phyloP scores from a whole-genome alignment of 2,888 invertebrate genomes.

The Synanthedon tipuliformis region DNA sequence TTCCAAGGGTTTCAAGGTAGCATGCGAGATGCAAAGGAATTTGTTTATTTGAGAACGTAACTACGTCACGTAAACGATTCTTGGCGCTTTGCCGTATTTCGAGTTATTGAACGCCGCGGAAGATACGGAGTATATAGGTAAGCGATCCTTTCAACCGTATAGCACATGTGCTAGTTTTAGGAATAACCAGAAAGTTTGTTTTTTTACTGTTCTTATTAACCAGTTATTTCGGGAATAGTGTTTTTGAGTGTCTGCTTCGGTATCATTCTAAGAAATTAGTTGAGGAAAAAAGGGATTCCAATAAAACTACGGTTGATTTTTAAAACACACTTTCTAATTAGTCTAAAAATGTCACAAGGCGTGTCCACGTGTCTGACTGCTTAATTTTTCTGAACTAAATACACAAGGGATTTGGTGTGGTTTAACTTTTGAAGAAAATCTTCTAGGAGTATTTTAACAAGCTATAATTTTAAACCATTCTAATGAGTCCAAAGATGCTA shows the following conservation, averaged over 20 bases:
- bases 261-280: not conserved
- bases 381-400: too few relatives aligned
- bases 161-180: slow-evolving; percentile 23
- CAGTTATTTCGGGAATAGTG: not conserved
- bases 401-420: too few relatives aligned
- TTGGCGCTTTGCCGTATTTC: slow-evolving; percentile 25
- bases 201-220: slow-evolving; percentile 10
- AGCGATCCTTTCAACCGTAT: slow-evolving; percentile 17
- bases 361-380: too few relatives aligned
- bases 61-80: slow-evolving; percentile 13
- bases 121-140: slow-evolving; percentile 18
- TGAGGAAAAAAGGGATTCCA: not conserved
- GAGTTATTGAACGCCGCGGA: slow-evolving; percentile 12
- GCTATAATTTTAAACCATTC: too few relatives aligned
- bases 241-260: not conserved
- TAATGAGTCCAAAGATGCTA: too few relatives aligned
- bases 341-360: too few relatives aligned
- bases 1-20: not conserved
- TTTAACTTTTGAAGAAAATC: too few relatives aligned
- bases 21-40: not conserved
- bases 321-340: too few relatives aligned
- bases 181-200: slow-evolving; percentile 22
- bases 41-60: not conserved
- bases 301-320: too few relatives aligned
- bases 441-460: too few relatives aligned